A percentile compares a stretch with the other conserved stretches of the same genome.
Conservation (phyloP, 1,140 invertebrate species). For the Polyergus mexicanus region DNA sequence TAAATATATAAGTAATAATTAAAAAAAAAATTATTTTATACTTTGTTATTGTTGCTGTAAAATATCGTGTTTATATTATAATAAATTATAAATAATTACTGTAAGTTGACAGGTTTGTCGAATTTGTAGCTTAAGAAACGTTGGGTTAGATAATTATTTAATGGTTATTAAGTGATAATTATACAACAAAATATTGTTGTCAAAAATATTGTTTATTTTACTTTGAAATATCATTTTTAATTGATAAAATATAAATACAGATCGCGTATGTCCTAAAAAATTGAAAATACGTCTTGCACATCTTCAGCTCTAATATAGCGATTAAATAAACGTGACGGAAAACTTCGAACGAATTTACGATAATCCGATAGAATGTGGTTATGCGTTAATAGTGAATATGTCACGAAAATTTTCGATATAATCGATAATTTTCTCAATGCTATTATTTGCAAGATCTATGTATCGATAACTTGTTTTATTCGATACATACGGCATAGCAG, state of each 20-base stretch:
- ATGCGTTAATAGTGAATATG: constrained; percentile 19
- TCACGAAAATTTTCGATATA: constrained; percentile 32
- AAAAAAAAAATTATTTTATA: neutral
- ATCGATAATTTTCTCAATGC: constrained; percentile 24
- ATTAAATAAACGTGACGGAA: neutral
- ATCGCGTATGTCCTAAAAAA: neutral
- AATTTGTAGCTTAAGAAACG: neutral
- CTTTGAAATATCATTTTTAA: neutral
- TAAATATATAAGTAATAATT: neutral
- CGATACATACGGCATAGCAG: neutral
- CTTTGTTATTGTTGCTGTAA: neutral
- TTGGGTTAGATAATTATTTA: neutral
- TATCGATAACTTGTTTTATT: constrained; percentile 30
- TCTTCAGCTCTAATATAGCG: constrained; percentile 30
- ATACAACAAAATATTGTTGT: neutral
- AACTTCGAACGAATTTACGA: constrained; percentile 23
- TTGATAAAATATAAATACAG: neutral
- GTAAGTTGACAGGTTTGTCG: neutral
- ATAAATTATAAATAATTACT: neutral
- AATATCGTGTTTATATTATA: neutral
- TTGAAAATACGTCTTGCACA: neutral
- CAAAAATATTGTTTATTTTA: neutral
- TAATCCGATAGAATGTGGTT: neutral
- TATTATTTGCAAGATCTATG: constrained; percentile 40
- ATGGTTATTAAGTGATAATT: neutral